phyloP scores from a whole-genome alignment of 2,113 vertebrate genomes.

The Hydrochoerus hydrochaeris region DNA sequence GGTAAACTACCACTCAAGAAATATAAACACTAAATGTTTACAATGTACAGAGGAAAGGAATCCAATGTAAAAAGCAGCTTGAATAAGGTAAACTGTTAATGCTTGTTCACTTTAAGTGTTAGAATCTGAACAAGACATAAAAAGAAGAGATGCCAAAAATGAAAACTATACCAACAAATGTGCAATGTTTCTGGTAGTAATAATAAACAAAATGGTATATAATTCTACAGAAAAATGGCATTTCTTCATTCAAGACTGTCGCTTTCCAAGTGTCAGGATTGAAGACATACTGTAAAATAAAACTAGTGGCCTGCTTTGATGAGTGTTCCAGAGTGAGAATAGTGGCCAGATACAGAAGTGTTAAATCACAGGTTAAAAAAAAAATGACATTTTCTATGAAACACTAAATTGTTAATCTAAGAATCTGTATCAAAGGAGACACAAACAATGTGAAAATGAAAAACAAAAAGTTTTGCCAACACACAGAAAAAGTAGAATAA shows the following conservation, averaged over 20 bases:
- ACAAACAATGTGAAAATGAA: conserved; percentile 25
- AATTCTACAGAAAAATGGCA: background rate
- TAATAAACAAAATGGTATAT: background rate
- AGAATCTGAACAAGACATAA: background rate
- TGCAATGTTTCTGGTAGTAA: background rate
- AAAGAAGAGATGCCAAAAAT: background rate
- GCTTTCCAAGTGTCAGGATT: background rate
- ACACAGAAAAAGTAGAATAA: background rate
- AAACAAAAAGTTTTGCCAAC: background rate
- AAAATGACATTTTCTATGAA: conserved; percentile 4
- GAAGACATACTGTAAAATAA: conserved; percentile 5
- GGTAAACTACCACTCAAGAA: background rate
- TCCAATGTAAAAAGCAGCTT: background rate
- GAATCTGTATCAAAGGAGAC: background rate
- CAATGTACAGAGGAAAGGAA: background rate
- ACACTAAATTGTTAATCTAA: conserved; percentile 20
- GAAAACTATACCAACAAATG: conserved; percentile 32
- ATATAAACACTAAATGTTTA: background rate
- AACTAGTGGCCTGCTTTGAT: background rate
- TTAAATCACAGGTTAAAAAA: background rate
- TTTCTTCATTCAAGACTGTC: background rate
- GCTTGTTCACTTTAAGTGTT: background rate
- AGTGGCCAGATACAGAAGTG: background rate
- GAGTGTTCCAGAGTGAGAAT: conserved; percentile 1
- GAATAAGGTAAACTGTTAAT: conserved; percentile 23